phyloP scores from a whole-genome alignment of 1,140 invertebrate genomes.

The Drosophila sucinea region DNA sequence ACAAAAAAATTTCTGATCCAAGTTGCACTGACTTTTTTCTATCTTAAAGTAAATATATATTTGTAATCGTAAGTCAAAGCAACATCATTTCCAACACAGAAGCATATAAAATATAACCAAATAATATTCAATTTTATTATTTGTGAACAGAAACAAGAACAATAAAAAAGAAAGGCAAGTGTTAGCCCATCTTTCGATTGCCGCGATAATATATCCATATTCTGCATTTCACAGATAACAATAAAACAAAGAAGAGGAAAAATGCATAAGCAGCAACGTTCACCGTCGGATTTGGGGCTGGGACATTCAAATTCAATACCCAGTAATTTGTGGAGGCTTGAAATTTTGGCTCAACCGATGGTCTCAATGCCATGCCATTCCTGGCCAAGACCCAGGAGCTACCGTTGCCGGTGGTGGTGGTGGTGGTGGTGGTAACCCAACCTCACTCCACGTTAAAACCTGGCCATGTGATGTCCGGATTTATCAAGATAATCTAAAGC shows the following conservation, averaged over 20 bases:
- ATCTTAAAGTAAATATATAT: slow-evolving; percentile 7
- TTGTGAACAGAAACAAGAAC: neutral
- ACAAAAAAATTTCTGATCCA: neutral
- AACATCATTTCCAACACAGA: neutral
- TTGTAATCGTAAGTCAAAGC: neutral
- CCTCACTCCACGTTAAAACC: too few species aligned
- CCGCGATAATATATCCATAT: neutral
- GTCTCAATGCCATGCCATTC: slow-evolving; percentile 52
- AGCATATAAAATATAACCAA: neutral
- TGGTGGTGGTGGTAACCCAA: too few species aligned
- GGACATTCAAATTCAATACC: slow-evolving; percentile 41
- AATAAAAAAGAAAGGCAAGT: neutral
- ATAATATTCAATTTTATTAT: neutral
- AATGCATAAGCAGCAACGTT: slow-evolving; percentile 67
- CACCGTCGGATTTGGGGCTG: slow-evolving; percentile 49
- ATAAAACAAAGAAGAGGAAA: neutral
- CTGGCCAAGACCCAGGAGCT: slow-evolving; percentile 31
- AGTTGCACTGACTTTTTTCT: neutral
- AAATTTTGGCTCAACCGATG: slow-evolving; percentile 15
- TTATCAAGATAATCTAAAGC: neutral
- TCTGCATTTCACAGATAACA: neutral
- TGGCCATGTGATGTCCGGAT: neutral
- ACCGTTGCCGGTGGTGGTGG: slow-evolving; percentile 14
- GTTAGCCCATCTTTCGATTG: neutral
- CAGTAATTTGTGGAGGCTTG: slow-evolving; percentile 36